Percentiles rank a stretch among this genome's conserved stretches.
Conservation (phyloP, 2,113 vertebrate genomes). For the Columba janthina region DNA sequence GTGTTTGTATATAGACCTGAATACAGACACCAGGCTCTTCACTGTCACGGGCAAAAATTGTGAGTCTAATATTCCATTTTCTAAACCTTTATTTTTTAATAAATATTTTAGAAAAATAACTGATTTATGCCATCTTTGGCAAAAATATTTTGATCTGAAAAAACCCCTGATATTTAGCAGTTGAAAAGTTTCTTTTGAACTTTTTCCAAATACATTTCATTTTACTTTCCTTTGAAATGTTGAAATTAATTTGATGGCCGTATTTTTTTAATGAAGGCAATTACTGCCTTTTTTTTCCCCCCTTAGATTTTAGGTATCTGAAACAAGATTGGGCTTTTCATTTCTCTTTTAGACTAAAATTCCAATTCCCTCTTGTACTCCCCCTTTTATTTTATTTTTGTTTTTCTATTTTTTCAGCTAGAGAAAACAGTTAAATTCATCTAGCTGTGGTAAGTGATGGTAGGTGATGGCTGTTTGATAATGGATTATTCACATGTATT, state of each 20-base stretch:
- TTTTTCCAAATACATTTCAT: background rate
- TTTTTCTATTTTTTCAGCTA: background rate
- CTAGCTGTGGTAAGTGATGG: background rate
- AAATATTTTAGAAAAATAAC: background rate
- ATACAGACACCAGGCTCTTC: background rate
- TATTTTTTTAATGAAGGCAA: background rate
- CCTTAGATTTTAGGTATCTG: background rate
- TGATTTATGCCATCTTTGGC: background rate
- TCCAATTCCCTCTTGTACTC: background rate
- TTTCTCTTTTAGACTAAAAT: background rate
- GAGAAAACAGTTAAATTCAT: background rate
- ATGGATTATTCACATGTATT: background rate
- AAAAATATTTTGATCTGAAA: background rate
- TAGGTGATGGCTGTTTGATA: background rate
- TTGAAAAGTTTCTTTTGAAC: background rate
- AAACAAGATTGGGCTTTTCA: fast-evolving
- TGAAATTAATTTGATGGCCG: background rate
- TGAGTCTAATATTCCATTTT: background rate
- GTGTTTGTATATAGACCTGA: background rate
- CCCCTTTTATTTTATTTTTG: background rate
- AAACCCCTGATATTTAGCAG: background rate
- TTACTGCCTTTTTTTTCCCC: background rate
- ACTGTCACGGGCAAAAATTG: background rate
- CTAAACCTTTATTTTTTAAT: background rate
- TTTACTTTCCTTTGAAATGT: background rate